Evolutionary conservation across 2,888 invertebrate genomes (phyloP).

Genomic region (Aricia artaxerxes): DNA sequence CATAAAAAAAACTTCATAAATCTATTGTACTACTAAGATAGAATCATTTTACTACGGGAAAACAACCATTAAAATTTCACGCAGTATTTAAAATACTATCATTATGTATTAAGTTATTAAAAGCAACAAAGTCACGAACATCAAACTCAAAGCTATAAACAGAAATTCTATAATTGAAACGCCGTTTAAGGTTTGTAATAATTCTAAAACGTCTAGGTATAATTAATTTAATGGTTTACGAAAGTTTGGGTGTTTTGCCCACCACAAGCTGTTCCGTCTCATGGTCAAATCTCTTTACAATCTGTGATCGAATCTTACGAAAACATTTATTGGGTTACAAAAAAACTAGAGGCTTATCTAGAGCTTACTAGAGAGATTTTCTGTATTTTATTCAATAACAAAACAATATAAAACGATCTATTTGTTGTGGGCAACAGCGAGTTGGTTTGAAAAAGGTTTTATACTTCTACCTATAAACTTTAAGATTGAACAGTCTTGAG

Average conservation of each 20-base stretch:
- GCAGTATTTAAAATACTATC: background rate
- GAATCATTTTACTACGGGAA: too few relatives aligned
- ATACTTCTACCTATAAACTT: background rate
- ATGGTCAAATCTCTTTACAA: background rate
- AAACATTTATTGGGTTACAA: background rate
- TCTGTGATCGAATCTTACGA: background rate
- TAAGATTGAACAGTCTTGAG: background rate
- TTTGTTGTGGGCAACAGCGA: background rate
- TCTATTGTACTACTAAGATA: too few relatives aligned
- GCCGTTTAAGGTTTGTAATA: background rate
- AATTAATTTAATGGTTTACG: background rate
- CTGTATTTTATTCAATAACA: background rate
- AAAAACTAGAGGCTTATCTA: background rate
- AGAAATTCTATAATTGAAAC: background rate
- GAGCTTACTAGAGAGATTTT: background rate
- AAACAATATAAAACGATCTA: background rate
- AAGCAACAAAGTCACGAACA: background rate
- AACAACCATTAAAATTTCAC: too few relatives aligned
- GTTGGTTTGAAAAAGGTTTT: background rate
- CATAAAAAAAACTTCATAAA: too few relatives aligned
- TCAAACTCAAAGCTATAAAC: background rate
- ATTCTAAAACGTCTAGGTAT: background rate
- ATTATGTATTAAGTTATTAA: background rate
- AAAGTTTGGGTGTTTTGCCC: background rate
- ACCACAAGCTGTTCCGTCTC: background rate